Evolutionary conservation across 2,113 vertebrate genomes (phyloP), one percentile per base, ranked within the genome.

Genomic region (Sinocyclocheilus grahami): DNA sequence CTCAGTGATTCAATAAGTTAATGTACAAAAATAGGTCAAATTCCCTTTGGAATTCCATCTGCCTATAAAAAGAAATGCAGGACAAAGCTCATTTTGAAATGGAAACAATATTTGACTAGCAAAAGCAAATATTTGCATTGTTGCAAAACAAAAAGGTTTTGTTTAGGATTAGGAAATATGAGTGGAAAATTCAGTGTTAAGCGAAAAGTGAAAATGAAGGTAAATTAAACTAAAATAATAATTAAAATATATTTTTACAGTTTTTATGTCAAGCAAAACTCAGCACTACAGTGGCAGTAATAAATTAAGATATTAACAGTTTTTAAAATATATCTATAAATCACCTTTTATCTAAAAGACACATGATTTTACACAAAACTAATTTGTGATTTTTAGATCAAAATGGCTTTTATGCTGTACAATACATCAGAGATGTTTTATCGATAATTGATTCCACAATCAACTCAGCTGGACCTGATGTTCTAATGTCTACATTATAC

Each of bases 41-140:
- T 39, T 71, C 42, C 22, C 22, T 30, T 5, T 48, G 16, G 24
- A 83, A 83, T 20, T 22, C 0, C 3, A 6, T 5, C 48, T 55
- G 9, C 42, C 37, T 71, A 20, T 53, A 55, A 30, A 82, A 27
- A 48, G 13, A 55, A 78, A 71, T 53, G 30, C 24, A 37, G 65
- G 46, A 53, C 46, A 55, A 22, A 24, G 5, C 10, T 42, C 5
- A 37, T 5, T 27, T 46, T 53, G 22, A 30, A 33, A 37, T 79
- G 67, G 67, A 83, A 72, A 53, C 24, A 83, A 37, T 0, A 72
- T 83, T 83, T 83, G 81, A 83, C 48, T 83, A 72, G 65, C 42
- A 83, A 82, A 80, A 30, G 60, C 8, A 27, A 51, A 3, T 1
- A 65, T 82, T 82, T 82, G 79, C 79, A 82, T 82, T 30, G 2